Base-by-base conservation (phyloP, 1,140 invertebrate species). In the Orchestia grillus region DNA sequence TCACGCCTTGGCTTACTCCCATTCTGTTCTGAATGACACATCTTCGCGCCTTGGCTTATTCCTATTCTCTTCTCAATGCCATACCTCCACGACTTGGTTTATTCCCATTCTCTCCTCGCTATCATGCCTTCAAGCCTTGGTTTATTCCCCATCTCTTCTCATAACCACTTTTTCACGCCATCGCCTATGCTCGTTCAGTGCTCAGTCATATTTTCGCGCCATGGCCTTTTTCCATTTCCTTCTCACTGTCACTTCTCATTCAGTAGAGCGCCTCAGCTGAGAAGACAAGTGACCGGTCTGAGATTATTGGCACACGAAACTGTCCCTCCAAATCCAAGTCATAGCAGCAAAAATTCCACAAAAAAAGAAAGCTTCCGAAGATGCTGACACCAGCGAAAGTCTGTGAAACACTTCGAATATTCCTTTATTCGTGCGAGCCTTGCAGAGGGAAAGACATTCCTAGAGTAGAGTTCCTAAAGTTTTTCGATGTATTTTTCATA, bases 391-490 rank as follows among this genome's bases (percentile, higher is more conserved):
- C 88, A 91, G 88, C 88, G 44, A 42, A 91, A 91, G 88, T 44
- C 44, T 11, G 88, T 91, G 88, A 91, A 91, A 91, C 88, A 91
- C 88, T 91, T 91, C 88, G 88, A 91, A 91, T 91, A 91, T 91
- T 91, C 88, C 88, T 91, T 91, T 91, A 91, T 91, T 91, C 88
- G 41, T 41, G 44, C 15, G 11, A 91, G 88, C 41, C 88, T 19
- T 16, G 44, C 88, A 19, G 44, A 15, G 41, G 41, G 28, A 91
- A 91, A 19, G 44, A 91, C 62, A 77, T 77, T 77, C 62, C 62
- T 36, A 23, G 62, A 77, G 62, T 77, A 77, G 62, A 77, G 28
- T 77, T 77, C 62, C 62, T 23, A 36, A 77, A 77, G 15, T 77
- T 77, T 23, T 77, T 36, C 28, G 36, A 8, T 3, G 62, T 77